Evolutionary conservation across 1,140 invertebrate species (phyloP), one percentile per base, ranked within the genome.

Genomic region (Epicauta chinensis): DNA sequence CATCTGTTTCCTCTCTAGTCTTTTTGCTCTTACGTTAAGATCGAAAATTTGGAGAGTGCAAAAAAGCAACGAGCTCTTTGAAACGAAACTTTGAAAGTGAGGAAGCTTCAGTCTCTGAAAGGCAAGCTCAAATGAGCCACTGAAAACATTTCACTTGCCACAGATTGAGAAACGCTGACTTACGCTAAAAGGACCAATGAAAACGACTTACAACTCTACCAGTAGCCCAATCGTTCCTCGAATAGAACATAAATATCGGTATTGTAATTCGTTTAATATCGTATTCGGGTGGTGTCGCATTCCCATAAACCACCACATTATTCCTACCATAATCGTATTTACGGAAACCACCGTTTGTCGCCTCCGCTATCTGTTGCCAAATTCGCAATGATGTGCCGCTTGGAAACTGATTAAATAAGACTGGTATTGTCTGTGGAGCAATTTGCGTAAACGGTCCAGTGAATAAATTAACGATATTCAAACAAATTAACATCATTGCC

Each of bases 361-460:
- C 51, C 51, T 64, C 63, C 15, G 53, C 56, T 6, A 63, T 48
- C 17, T 66, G 65, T 4, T 53, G 61, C 2, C 65, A 17, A 12
- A 63, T 61, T 53, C 67, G 65, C 13, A 68, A 32, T 1, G 62
- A 61, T 10, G 66, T 65, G 23, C 66, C 68, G 5, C 59, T 59
- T 2, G 66, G 68, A 10, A 66, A 54, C 48, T 68, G 65, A n/a
- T 67, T 61, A 32, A 67, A 67, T 47, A 62, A 62, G 4, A 68
- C 58, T 6, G 66, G 68, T 13, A 64, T 48, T 37, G 55, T 66
- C 44, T 66, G 62, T 14, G 64, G 57, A 32, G 60, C 57, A 16
- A 66, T 64, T 55, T 64, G 56, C 12, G 61, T 63, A 13, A 57
- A 58, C 5, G 64, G 64, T 17, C 64, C 64, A 4, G 61, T 49